Base-by-base conservation (phyloP, 2,797 vertebrate genomes). In the Sebastes paucispinis region DNA sequence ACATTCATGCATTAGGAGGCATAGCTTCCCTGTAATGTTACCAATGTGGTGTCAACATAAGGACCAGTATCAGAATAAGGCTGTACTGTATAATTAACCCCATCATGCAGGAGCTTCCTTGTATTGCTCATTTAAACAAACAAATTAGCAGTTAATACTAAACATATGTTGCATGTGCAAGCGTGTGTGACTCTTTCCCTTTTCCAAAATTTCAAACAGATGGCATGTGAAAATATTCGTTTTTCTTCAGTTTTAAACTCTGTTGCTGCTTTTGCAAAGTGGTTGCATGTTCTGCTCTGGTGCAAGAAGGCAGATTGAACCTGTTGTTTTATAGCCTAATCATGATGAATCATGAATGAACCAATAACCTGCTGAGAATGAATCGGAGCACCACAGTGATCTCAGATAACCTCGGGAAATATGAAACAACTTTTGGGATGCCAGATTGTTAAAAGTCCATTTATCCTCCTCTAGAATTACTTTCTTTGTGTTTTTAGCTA, bases 151-250 rank as follows among this genome's bases (percentile, higher is more conserved):
- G 43, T 47, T 54, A 5, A 54, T 11, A 20, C 31, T 34, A 2
- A 57, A 50, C 79, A 79, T 67, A 63, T 63, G 55, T 20, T 55
- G 16, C 31, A 8, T 18, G 29, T 60, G 20, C 20, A 32, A 25
- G 18, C 25, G 58, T 65, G 32, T 24, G 11, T 65, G 50, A 73
- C 50, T 76, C 39, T 47, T 47, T 18, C 16, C 43, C 5, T 18
- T 32, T 63, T 25, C 20, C 13, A 43, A 18, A 52, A 63, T 22
- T 50, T 72, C 65, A 69, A 81, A 78, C 79, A 81, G 71, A 85
- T 75, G 80, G 83, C n/a, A 32, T 34, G 67, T 69, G 80, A 60
- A 79, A 57, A 77, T 69, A 14, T 54, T 50, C 25, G 1, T 62
- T 77, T 65, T 31, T 25, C 47, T 57, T 39, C 31, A 4, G 22